A percentile compares a stretch with the other conserved stretches of the same genome.
These are phyloP conservation scores for Echiichthys vipera DNA, from an alignment of 2,797 vertebrate genomes.

Conservation along the genomic window DNA sequence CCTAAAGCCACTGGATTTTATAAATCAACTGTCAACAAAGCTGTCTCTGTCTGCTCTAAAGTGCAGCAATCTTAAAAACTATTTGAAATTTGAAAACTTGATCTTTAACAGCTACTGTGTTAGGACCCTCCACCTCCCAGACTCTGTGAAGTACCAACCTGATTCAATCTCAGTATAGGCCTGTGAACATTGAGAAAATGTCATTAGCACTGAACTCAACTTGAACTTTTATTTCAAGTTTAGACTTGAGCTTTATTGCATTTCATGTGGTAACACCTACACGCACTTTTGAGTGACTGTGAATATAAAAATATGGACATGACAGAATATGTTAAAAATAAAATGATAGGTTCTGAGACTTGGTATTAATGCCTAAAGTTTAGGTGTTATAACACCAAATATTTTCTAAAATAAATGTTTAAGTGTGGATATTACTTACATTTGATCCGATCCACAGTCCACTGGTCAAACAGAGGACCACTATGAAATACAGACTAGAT, in stretches of 20 bases:
- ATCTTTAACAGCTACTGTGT: not conserved
- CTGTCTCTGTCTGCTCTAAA: too few species aligned
- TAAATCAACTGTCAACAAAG: too few species aligned
- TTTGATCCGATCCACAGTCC: not conserved
- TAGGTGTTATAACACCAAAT: not conserved
- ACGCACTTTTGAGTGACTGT: too few species aligned
- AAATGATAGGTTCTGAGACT: not conserved
- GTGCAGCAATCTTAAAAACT: too few species aligned
- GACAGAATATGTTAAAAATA: too few species aligned
- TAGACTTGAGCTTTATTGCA: not conserved
- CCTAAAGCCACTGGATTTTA: too few species aligned
- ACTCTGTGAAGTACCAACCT: not conserved
- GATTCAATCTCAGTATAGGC: not conserved
- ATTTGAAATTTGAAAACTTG: too few species aligned
- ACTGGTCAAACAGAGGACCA: conserved; percentile 1
- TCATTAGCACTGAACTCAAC: not conserved
- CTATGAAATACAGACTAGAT: not conserved
- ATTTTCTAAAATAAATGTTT: not conserved
- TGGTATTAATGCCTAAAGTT: not conserved
- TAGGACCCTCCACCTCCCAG: not conserved
- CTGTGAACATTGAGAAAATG: not conserved
- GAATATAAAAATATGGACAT: too few species aligned
- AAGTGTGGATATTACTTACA: not conserved
- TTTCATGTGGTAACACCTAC: too few species aligned
- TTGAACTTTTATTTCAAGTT: not conserved